phyloP scores from a whole-genome alignment of 2,888 invertebrate genomes.

The Hedya salicella region DNA sequence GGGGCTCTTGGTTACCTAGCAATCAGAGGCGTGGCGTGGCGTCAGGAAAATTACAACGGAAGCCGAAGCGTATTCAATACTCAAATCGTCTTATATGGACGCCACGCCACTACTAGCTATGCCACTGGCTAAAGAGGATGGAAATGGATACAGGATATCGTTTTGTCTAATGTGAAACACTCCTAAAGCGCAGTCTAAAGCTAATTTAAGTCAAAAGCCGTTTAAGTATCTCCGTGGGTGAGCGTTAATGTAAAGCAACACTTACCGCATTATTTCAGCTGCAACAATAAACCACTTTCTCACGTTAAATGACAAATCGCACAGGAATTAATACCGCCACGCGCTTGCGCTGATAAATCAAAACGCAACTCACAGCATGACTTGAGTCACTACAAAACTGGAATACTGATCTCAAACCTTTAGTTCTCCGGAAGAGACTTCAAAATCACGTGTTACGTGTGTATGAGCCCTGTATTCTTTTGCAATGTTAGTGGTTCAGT shows the following conservation, averaged over 20 bases:
- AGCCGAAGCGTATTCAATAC: no score
- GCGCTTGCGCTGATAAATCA: constrained; percentile 73
- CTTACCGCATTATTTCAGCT: constrained; percentile 62
- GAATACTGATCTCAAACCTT: constrained; percentile 37
- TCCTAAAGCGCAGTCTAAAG: neutral
- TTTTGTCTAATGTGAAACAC: neutral
- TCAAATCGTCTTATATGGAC: no score
- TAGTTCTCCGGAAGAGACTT: constrained; percentile 42
- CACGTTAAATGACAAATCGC: constrained; percentile 79
- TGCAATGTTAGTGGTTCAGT: constrained; percentile 49
- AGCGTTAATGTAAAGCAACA: constrained; percentile 44
- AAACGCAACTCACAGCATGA: constrained; percentile 65
- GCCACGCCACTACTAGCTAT: no score
- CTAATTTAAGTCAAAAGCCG: constrained; percentile 57
- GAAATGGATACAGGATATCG: no score
- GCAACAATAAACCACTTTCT: constrained; percentile 78
- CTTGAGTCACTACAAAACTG: constrained; percentile 36
- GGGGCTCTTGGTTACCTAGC: no score
- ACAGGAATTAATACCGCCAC: constrained; percentile 74
- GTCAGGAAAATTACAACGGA: no score
- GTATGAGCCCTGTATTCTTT: constrained; percentile 46
- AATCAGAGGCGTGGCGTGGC: no score
- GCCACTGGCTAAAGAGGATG: no score
- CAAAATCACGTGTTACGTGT: constrained; percentile 42
- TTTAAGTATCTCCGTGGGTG: constrained; percentile 24